These are phyloP conservation scores for Archilochus colubris DNA, from an alignment of 2,113 vertebrate species.

Conservation along the genomic window DNA sequence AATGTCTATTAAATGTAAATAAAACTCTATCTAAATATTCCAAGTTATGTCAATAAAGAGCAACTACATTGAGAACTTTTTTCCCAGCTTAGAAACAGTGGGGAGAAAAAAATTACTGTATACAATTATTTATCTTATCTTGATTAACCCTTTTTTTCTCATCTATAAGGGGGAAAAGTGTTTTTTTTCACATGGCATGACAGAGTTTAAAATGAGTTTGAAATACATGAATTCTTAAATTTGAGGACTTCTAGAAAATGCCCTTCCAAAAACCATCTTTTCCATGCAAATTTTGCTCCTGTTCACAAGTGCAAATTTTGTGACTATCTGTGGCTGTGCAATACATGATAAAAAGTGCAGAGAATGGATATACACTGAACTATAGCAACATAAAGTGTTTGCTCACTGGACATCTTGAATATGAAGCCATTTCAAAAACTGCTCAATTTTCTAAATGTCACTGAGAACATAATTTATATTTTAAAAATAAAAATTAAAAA, in stretches of 20 bases:
- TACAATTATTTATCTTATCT: background rate
- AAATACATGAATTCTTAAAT: background rate
- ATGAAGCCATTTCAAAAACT: background rate
- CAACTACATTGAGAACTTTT: background rate
- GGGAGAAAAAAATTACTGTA: background rate
- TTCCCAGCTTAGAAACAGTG: background rate
- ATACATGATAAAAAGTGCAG: background rate
- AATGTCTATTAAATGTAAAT: background rate
- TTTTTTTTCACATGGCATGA: background rate
- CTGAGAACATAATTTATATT: no score
- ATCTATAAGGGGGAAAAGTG: fast-evolving
- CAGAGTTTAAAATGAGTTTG: no score
- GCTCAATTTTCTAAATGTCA: background rate
- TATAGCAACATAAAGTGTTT: background rate
- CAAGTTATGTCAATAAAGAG: background rate
- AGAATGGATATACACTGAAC: background rate
- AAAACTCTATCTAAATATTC: background rate
- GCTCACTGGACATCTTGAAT: background rate
- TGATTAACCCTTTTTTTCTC: background rate
- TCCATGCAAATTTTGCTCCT: background rate
- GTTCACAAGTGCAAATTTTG: background rate
- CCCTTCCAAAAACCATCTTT: background rate
- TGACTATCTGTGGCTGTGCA: background rate
- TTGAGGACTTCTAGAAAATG: background rate
- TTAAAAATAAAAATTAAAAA: background rate